Conservation (phyloP, 2,797 vertebrate genomes). For the Squalus acanthias region DNA sequence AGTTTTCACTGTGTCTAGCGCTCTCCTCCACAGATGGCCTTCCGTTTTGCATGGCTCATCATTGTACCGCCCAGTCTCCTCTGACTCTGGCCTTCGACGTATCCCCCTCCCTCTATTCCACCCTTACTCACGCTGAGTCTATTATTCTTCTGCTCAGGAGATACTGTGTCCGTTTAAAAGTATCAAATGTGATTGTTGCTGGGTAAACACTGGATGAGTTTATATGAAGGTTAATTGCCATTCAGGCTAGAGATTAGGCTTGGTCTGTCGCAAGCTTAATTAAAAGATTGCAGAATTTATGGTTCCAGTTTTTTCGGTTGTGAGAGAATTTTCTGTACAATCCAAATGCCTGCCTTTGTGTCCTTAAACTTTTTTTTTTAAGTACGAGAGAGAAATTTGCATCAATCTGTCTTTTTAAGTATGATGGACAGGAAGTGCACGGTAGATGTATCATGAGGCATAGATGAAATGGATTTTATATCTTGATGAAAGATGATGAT, state of each 20-base stretch:
- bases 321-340: background rate
- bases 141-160: background rate
- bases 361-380: background rate
- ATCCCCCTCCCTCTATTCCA: background rate
- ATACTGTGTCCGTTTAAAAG: background rate
- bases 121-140: too few relatives aligned
- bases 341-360: too few relatives aligned
- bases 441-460: background rate
- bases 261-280: background rate
- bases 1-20: background rate
- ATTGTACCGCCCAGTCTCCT: background rate
- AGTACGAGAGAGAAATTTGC: background rate
- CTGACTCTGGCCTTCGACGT: background rate
- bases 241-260: background rate
- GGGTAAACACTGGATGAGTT: background rate
- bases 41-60: background rate
- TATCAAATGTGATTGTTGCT: background rate
- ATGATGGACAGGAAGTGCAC: background rate
- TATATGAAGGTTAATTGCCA: background rate
- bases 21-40: too few relatives aligned
- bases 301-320: background rate
- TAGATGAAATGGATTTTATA: background rate
- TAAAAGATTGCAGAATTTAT: background rate
- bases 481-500: slow-evolving; percentile 4
- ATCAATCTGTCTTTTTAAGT: background rate